Evolutionary conservation across 2,888 invertebrate genomes (phyloP), one percentile per base, ranked within the genome.

Genomic region (Trichogramma dendrolimi): DNA sequence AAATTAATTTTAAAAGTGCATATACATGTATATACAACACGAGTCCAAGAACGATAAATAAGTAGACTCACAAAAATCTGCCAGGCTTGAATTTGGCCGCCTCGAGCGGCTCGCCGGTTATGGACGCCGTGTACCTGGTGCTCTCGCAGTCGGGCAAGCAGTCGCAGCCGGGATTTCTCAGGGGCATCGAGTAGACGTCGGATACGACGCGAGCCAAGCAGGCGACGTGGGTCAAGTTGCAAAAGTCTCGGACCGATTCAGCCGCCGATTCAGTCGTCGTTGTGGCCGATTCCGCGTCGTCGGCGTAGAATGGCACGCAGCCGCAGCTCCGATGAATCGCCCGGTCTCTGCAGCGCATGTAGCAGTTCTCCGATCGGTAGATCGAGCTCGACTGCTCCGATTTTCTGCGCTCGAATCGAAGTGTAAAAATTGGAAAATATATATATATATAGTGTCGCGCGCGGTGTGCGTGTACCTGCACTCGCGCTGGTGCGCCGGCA

Each of bases 271-370:
- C n/a, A n/a, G n/a, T n/a, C n/a, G n/a, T n/a, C n/a, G n/a, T n/a
- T n/a, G n/a, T n/a, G n/a, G n/a, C 39, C 27, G 46, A 4, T 42
- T 67, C 53, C 67, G 72, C 66, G 10, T 67, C 42, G 53, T 73
- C 73, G 4, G 71, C 65, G 60, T 67, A 79, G 66, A 73, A 78
- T 1, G 79, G 78, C 0, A 75, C 64, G 65, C 80, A 80, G 11
- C 71, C 70, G 67, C 80, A 81, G 5, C 64, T 51, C 5, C 67
- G 60, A 39, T 63, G 65, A 10, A 72, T 67, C 39, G 66, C 60
- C 4, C 62, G 59, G 38, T 74, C 73, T 10, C 71, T 71, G 62
- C 77, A 79, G 60, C 72, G 70, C 0, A 71, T 67, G 49, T 72
- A 68, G 67, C 80, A 81, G 66, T 78, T 80, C 65, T 72, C 69